Percentiles rank a stretch among this genome's conserved stretches.
Conservation (phyloP, 2,888 invertebrate species). For the Hipparchia sbordonii region DNA sequence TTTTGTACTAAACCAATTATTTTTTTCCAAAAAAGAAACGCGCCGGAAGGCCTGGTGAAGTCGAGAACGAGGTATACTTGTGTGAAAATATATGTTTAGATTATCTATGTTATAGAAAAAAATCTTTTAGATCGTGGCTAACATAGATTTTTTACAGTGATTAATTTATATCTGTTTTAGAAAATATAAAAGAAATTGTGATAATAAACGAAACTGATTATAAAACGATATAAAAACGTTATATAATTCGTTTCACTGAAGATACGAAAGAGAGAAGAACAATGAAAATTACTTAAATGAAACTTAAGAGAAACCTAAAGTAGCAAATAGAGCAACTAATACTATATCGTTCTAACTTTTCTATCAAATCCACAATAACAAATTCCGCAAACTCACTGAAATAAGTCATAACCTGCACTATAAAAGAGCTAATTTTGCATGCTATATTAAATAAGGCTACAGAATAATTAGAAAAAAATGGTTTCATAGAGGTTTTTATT, state of each 20-base stretch:
- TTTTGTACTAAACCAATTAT: conserved; percentile 72
- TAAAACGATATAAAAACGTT: conserved; percentile 36
- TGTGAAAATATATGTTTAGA: conserved; percentile 80
- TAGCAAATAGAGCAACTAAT: conserved; percentile 54
- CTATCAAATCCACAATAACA: conserved; percentile 44
- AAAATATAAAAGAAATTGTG: conserved; percentile 19
- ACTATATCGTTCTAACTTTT: conserved; percentile 64
- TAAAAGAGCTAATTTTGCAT: conserved; percentile 33
- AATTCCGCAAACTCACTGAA: conserved; percentile 30
- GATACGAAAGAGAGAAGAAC: conserved; percentile 15
- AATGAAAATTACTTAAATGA: conserved; percentile 12
- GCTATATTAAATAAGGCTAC: conserved; percentile 8
- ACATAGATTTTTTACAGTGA: conserved; percentile 74
- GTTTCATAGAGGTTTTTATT: conserved; percentile 5
- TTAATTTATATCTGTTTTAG: conserved; percentile 57
- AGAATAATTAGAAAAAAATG: neutral
- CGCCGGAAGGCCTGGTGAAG: conserved; percentile 89
- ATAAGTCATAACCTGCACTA: conserved; percentile 1
- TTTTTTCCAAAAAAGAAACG: conserved; percentile 86
- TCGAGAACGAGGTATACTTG: conserved; percentile 87
- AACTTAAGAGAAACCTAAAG: conserved; percentile 25
- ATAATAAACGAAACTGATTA: conserved; percentile 39
- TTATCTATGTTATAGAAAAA: conserved; percentile 68
- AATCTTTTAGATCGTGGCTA: conserved; percentile 74
- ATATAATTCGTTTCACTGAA: conserved; percentile 42